These are phyloP conservation scores for Anorthoa munda DNA, from an alignment of 2,888 invertebrate genomes.

Conservation along the genomic window DNA sequence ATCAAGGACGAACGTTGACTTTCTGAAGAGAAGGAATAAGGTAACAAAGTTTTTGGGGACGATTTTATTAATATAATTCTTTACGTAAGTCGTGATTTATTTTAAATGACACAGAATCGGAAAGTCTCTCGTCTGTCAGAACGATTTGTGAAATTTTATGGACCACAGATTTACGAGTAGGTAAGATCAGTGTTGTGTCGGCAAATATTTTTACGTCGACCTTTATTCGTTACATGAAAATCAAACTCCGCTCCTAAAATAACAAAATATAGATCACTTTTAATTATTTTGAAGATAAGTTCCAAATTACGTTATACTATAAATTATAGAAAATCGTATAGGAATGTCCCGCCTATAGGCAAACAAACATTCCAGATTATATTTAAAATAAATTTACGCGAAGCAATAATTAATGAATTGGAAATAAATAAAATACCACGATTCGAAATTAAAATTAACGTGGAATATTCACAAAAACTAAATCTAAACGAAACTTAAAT, in stretches of 20 bases:
- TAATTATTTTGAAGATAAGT: no score
- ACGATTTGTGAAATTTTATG: conserved; percentile 26
- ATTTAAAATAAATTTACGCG: no score
- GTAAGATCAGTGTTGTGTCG: background rate
- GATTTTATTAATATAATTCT: conserved; percentile 41
- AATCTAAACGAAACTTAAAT: no score
- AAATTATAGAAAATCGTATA: no score
- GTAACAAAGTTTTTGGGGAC: conserved; percentile 43
- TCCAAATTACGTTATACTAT: no score
- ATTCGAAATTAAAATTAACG: no score
- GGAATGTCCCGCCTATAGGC: no score
- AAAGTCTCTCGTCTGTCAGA: background rate
- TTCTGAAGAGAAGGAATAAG: conserved; percentile 46
- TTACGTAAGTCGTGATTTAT: conserved; percentile 25
- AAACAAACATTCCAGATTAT: no score
- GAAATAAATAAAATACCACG: no score
- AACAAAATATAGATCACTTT: background rate
- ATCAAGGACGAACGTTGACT: conserved; percentile 52
- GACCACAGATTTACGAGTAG: background rate
- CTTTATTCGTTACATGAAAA: background rate
- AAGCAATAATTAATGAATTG: no score
- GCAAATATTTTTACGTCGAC: background rate
- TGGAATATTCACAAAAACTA: no score
- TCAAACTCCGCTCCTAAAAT: background rate
- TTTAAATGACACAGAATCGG: conserved; percentile 20